Base-by-base conservation (phyloP, 2,888 invertebrate species). In the Dromius quadrimaculatus region DNA sequence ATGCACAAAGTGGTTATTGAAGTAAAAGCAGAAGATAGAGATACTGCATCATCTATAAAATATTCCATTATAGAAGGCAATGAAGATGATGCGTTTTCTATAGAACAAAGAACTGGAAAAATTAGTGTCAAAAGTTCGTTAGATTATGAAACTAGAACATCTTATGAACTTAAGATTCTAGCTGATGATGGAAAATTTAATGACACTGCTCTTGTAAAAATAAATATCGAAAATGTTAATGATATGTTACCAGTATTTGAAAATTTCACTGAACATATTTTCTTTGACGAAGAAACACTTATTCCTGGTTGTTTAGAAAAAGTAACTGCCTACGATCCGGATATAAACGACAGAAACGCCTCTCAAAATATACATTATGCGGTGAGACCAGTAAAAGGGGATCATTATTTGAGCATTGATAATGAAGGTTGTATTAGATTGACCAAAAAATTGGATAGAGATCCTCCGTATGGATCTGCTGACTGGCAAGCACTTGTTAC, bases 1-100 rank as follows among this genome's bases (percentile, higher is more conserved):
- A 88, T 90, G 19, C 92, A 93, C 77, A 90, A 89, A 71, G 87
- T 92, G 62, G 94, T 96, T 4, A 92, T 94, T 43, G 93, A 94
- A 82, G 95, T 98, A 0, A 90, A 89, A 74, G 97, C 97, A 0
- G 83, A 89, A 69, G 97, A 98, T 83, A 89, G 88, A 72, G 97
- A 98, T 83, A 93, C 92, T 85, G 94, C 92, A 38, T 94, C 95
- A 17, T 87, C 90, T 59, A 92, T 97, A 17, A 87, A 88, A 0
- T 98, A 97, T 81, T 93, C 92, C 75, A 96, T 98, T 62, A 90
- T 91, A 3, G 89, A 88, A 50, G 97, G 97, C 0, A 97, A 97
- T 80, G 88, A 89, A 0, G 91, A 90, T 69, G 90, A 95, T 75
- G 94, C 94, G 0, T 97, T 97, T 80, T 88, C 88, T 73, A 95